These are phyloP conservation scores for Sinotaia quadrata DNA, from an alignment of 2,888 invertebrate species.

Conservation along the genomic window DNA sequence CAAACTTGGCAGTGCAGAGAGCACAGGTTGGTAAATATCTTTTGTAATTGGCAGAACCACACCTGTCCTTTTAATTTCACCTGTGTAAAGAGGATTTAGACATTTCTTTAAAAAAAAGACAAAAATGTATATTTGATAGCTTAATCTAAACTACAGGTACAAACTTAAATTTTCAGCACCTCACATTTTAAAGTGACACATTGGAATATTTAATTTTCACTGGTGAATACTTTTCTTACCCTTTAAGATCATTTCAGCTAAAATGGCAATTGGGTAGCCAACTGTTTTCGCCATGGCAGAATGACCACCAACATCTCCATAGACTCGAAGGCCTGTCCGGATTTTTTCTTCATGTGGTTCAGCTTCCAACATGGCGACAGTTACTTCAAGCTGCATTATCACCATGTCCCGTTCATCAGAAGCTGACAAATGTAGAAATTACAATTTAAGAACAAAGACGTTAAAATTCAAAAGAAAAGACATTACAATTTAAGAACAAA, in stretches of 20 bases:
- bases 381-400: constrained; percentile 92
- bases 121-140: no score
- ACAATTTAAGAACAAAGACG: no score
- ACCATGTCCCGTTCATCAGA: constrained; percentile 89
- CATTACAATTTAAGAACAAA: no score
- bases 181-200: constrained; percentile 1
- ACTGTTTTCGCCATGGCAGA: constrained; percentile 98
- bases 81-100: constrained; percentile 74
- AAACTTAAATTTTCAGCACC: no score
- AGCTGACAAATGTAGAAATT: no score
- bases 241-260: constrained; percentile 96
- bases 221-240: constrained; percentile 78
- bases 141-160: no score
- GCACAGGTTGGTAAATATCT: constrained; percentile 90
- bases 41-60: constrained; percentile 91
- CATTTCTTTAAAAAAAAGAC: no score
- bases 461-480: no score
- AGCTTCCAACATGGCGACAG: constrained; percentile 89
- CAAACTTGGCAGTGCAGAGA: constrained; percentile 88
- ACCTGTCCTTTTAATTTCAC: constrained; percentile 96
- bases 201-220: background rate
- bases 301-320: constrained; percentile 83
- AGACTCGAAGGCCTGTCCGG: constrained; percentile 85
- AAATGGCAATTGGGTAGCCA: constrained; percentile 94
- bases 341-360: constrained; percentile 64